Base-by-base conservation (phyloP, 92 coral and sea anemone genomes). In the Porites lobata region DNA sequence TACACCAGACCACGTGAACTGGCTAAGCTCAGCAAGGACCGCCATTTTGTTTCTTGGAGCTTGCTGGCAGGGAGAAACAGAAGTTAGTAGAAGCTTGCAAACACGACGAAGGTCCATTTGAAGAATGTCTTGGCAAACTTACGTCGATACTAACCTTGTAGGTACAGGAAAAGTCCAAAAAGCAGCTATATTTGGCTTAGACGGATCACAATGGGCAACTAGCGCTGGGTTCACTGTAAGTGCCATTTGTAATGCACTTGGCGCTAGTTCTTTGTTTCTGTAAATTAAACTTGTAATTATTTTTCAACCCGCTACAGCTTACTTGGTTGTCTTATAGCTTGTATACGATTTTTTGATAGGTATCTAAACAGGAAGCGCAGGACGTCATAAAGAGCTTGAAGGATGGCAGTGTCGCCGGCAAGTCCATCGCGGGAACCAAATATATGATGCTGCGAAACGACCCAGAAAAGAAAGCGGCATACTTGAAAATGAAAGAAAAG, bases 401-500 rank as follows among this genome's bases (percentile, higher is more conserved):
- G 74, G 98, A 94, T 90, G 95, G 98, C 38, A 92, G 91, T 59
- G 95, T 87, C 9, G 59, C 91, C n/a, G 85, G 86, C 50, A 94
- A 92, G 92, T 62, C 54, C 65, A 56, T 94, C 21, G 91, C 84
- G 6, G 98, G 98, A 70, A 68, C 74, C 53, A 92, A 83, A 78
- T 94, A 94, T 85, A 92, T 92, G 98, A 94, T 94, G 98, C 91
- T 94, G 59, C 93, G 98, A 84, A 94, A 94, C 84, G 94, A 92
- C 79, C 54, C 79, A 78, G 94, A 91, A 2, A 53, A 79, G 79
- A 92, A 94, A 81, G 77, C 82, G 24, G 89, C 91, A 43, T 94
- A 94, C 86, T 58, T 94, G 64, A 94, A 94, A 84, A 86, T 92
- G 71, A 94, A 94, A 75, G 98, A 94, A 0, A 84, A 94, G 56